These are phyloP conservation scores for Cyphomyrmex costatus DNA, from an alignment of 1,140 invertebrate species.

Conservation along the genomic window DNA sequence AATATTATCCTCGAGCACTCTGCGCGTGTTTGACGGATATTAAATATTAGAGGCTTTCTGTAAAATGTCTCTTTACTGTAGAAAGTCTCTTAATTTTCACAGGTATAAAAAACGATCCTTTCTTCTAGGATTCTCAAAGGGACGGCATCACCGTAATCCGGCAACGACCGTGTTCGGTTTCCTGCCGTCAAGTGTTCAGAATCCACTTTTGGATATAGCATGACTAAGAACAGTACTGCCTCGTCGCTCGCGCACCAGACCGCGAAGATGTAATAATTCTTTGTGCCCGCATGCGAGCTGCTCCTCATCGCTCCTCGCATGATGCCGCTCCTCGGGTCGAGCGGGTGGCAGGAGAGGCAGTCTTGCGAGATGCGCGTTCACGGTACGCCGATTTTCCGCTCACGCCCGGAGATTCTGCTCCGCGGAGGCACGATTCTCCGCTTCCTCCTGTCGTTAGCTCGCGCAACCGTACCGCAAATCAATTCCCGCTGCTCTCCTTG, in stretches of 20 bases:
- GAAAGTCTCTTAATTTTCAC: background rate
- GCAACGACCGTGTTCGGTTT: constrained; percentile 34
- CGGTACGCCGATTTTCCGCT: constrained; percentile 78
- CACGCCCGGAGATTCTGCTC: constrained; percentile 64
- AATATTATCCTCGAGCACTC: too few relatives aligned
- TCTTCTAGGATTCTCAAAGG: background rate
- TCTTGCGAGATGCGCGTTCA: constrained; percentile 77
- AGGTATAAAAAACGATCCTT: background rate
- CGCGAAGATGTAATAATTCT: constrained; percentile 84
- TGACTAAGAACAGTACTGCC: constrained; percentile 70
- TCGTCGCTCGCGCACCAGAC: constrained; percentile 79
- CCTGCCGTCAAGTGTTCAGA: constrained; percentile 63
- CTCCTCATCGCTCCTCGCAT: constrained; percentile 50
- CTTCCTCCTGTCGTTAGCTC: constrained; percentile 60
- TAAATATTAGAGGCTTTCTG: too few relatives aligned
- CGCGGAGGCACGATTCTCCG: constrained; percentile 25
- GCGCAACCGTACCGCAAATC: constrained; percentile 63
- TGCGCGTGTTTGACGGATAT: too few relatives aligned
- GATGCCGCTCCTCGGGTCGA: constrained; percentile 61
- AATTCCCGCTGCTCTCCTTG: constrained; percentile 23
- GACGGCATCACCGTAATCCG: constrained; percentile 62
- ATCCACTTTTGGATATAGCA: constrained; percentile 73
- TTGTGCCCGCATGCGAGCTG: constrained; percentile 72
- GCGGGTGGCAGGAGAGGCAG: constrained; percentile 58
- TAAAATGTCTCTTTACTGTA: too few relatives aligned